A percentile compares a stretch with the other conserved stretches of the same genome.
These are phyloP conservation scores for Ceratosolen fusciceps DNA, from an alignment of 1,140 invertebrate species.

Conservation along the genomic window DNA sequence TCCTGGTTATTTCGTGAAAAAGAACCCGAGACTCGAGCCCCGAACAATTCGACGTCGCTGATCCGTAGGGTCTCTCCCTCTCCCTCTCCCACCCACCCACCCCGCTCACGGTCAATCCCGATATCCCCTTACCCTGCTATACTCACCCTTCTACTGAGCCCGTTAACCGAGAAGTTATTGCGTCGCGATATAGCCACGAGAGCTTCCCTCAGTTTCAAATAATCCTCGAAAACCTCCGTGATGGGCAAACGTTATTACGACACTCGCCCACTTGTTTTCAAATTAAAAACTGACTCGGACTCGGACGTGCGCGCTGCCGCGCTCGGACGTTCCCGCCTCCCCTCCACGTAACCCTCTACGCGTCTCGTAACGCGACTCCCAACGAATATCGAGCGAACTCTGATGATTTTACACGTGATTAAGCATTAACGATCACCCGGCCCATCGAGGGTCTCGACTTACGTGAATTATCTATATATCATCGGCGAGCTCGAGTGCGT, in stretches of 20 bases:
- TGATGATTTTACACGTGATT: not conserved
- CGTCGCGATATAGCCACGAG: constrained; percentile 30
- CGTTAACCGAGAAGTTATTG: constrained; percentile 51
- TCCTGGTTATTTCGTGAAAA: constrained; percentile 54
- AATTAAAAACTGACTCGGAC: not conserved
- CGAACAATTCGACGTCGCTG: constrained; percentile 48
- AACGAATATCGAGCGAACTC: not conserved
- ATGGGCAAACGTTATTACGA: too few relatives aligned
- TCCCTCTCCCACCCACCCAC: not conserved
- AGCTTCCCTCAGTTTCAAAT: constrained; percentile 46
- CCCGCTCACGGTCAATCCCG: constrained; percentile 23
- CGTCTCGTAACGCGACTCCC: too few relatives aligned
- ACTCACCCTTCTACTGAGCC: constrained; percentile 46
- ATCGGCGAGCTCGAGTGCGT: not conserved
- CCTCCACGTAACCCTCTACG: too few relatives aligned
- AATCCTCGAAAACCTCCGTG: too few relatives aligned
- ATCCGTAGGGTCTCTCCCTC: constrained; percentile 39
- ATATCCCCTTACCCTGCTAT: constrained; percentile 36
- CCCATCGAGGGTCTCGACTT: too few relatives aligned
- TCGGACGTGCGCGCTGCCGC: not conserved
- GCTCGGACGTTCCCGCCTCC: too few relatives aligned
- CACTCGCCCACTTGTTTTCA: too few relatives aligned
- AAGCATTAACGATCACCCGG: not conserved
- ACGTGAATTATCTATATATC: too few relatives aligned
- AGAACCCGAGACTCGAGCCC: constrained; percentile 13